Conservation (phyloP, 1,140 invertebrate species). For the Sitophilus oryzae region DNA sequence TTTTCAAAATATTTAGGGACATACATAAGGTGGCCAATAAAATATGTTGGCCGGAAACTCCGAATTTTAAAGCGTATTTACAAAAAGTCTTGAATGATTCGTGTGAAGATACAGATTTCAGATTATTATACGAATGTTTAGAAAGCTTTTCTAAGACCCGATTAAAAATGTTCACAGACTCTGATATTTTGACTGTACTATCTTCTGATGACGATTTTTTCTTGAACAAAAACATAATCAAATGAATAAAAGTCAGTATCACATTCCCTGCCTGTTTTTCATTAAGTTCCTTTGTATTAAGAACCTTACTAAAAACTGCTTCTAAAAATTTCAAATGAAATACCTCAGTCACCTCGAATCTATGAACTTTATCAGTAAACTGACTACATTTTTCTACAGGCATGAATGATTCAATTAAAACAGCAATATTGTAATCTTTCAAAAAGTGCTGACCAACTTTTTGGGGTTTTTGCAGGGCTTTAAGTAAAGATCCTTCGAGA, state of each 20-base stretch:
- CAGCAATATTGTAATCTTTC: slow-evolving; percentile 47
- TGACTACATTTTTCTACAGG: slow-evolving; percentile 49
- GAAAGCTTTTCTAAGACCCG: slow-evolving; percentile 37
- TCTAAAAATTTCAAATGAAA: slow-evolving; percentile 52
- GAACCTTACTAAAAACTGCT: slow-evolving; percentile 49
- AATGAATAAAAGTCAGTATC: slow-evolving; percentile 37
- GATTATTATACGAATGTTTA: neutral
- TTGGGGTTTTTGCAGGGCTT: slow-evolving; percentile 57
- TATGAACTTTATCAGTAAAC: slow-evolving; percentile 51
- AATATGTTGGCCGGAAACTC: slow-evolving; percentile 50
- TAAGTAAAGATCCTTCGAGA: slow-evolving; percentile 53
- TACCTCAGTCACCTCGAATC: slow-evolving; percentile 52
- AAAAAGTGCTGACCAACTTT: slow-evolving; percentile 57
- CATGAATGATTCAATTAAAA: slow-evolving; percentile 52
- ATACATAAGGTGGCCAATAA: slow-evolving; percentile 52
- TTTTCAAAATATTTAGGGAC: slow-evolving; percentile 49
- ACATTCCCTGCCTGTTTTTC: slow-evolving; percentile 28
- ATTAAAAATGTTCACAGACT: slow-evolving; percentile 45
- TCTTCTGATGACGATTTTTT: slow-evolving; percentile 32
- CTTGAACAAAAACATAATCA: slow-evolving; percentile 44
- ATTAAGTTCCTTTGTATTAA: slow-evolving; percentile 14
- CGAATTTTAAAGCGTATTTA: slow-evolving; percentile 57
- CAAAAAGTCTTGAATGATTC: slow-evolving; percentile 60
- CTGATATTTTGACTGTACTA: slow-evolving; percentile 37
- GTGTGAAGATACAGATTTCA: slow-evolving; percentile 41